Evolutionary conservation across 35 echinoderm and acorn worm species (phyloP).

Genomic region (Stichopus chloronotus): DNA sequence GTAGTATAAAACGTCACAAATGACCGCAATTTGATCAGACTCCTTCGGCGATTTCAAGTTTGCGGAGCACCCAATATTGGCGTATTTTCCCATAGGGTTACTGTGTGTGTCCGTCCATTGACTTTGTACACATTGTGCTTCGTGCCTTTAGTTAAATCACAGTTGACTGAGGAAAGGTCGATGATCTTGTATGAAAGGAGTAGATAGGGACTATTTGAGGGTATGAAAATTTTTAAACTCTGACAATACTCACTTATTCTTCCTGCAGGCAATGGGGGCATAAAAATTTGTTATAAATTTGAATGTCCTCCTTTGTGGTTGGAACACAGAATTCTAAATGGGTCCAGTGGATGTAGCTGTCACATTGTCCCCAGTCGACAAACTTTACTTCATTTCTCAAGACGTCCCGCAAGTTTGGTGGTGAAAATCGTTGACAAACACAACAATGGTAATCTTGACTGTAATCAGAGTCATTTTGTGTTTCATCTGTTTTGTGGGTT

Average conservation of each 20-base stretch:
- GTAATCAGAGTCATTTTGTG: not conserved
- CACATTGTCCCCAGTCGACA: not conserved
- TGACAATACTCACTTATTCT: not conserved
- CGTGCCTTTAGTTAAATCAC: too few species aligned
- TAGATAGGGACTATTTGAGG: not conserved
- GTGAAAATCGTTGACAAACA: too few species aligned
- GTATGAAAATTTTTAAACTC: not conserved
- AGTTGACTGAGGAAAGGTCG: not conserved
- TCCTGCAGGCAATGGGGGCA: not conserved
- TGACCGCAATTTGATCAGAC: not conserved
- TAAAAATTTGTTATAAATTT: not conserved
- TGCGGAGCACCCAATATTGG: not conserved
- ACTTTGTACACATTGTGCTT: too few species aligned
- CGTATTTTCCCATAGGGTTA: not conserved
- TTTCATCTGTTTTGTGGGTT: not conserved
- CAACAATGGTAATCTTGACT: too few species aligned
- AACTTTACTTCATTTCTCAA: constrained; percentile 5
- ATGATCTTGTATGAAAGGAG: not conserved
- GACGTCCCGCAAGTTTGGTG: not conserved
- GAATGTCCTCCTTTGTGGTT: not conserved
- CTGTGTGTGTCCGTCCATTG: too few species aligned
- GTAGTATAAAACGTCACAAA: not conserved
- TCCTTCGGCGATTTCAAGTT: not conserved
- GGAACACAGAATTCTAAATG: not conserved
- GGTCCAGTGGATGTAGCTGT: not conserved